Percentiles rank a stretch among this genome's conserved stretches.
phyloP scores from a whole-genome alignment of 1,140 invertebrate genomes.

The Lycorma delicatula region DNA sequence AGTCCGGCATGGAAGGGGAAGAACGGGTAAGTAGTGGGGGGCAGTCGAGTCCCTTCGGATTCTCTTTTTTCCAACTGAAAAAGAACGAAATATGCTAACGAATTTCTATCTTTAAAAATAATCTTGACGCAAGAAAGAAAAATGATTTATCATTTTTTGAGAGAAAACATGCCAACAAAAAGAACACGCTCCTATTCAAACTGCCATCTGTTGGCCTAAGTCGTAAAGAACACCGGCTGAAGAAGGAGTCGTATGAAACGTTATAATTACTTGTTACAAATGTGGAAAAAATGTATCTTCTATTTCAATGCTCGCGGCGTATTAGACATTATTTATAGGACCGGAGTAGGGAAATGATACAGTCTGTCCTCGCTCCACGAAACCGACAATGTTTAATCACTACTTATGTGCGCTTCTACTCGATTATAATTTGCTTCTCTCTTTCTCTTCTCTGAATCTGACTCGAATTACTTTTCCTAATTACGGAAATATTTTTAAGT shows the following conservation, averaged over 20 bases:
- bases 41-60: constrained; percentile 8
- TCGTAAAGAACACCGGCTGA: not conserved
- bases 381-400: not conserved
- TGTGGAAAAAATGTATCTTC: constrained; percentile 19
- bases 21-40: not conserved
- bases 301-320: constrained; percentile 12
- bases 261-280: constrained; percentile 11
- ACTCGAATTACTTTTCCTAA: too few relatives aligned
- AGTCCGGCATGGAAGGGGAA: not conserved
- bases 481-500: too few relatives aligned
- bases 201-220: constrained; percentile 6
- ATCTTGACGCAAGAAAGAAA: constrained; percentile 13
- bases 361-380: not conserved
- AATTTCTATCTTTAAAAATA: constrained; percentile 20
- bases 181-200: constrained; percentile 4
- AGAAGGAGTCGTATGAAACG: constrained; percentile 5
- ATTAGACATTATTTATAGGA: constrained; percentile 1
- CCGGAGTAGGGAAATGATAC: constrained; percentile 1
- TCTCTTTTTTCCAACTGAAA: constrained; percentile 20
- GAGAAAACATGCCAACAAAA: constrained; percentile 15
- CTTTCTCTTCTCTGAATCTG: not conserved
- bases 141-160: constrained; percentile 22
- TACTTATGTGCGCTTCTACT: not conserved
- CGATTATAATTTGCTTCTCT: not conserved
- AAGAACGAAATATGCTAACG: constrained; percentile 23